Evolutionary conservation across 2,113 vertebrate species (phyloP), one percentile per base, ranked within the genome.

Genomic region (Thalassoma bifasciatum): DNA sequence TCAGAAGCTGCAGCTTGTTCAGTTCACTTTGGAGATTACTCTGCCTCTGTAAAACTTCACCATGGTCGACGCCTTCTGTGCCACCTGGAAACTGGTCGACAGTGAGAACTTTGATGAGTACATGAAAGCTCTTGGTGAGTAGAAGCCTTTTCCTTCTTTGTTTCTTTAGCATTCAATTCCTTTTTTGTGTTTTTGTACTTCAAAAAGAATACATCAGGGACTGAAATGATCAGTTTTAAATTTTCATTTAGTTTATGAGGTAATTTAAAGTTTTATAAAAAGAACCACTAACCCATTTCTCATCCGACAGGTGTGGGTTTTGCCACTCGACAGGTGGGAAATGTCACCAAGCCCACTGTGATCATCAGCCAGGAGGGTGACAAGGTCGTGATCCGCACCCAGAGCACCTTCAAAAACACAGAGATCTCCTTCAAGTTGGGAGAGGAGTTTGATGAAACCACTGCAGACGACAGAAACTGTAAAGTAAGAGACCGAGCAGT

Each of bases 71-170:
- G 94, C 96, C 81, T 99, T 98, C 90, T 96, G 95, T 88, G 96
- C 94, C 83, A 96, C 95, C 58, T 99, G 97, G 97, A 97, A 97
- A 81, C 91, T 98, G 90, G 93, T 93, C 3, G 95, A 96, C 83
- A 97, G 96, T 80, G 95, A 98, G 51, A 97, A 98, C 74, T 98
- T 98, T 62, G 96, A 98, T 61, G 96, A 97, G 9, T 98, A 97
- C 72, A 96, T 99, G 97, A 98, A 96, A 90, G 94, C 95, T 2
- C 82, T 98, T 0, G 97, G 97, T 99, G 92, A 85, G 96, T 95
- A 23, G 11, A 1, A 11, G 4, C 3, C 40, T 14, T 14, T 42
- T 11, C 51, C 47, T 17, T 5, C 8, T n/a, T n/a, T n/a, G n/a
- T n/a, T n/a, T n/a, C n/a, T n/a, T n/a, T n/a, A n/a, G n/a, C n/a